Evolutionary conservation across 2,888 invertebrate species (phyloP).

Genomic region (Herminia tarsipennalis): DNA sequence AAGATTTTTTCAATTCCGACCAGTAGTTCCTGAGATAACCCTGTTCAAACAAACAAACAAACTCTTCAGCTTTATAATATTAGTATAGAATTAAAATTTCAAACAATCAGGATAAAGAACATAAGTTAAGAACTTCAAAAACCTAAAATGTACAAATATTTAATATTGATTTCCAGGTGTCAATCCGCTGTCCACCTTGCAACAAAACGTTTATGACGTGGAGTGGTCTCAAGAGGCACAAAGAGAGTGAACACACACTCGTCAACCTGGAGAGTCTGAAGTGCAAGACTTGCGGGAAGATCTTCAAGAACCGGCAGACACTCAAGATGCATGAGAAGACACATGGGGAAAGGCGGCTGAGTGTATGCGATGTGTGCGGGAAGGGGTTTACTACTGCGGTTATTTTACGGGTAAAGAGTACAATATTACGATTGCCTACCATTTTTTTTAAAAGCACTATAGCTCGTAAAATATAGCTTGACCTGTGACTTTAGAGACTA

Average conservation of each 20-base stretch:
- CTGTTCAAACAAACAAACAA: no score
- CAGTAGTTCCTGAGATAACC: no score
- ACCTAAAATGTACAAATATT: no score
- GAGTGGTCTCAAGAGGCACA: conserved; percentile 69
- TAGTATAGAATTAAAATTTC: no score
- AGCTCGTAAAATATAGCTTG: no score
- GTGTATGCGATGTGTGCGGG: conserved; percentile 76
- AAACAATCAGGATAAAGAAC: no score
- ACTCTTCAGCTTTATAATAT: no score
- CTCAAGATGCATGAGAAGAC: conserved; percentile 63
- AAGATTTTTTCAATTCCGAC: no score
- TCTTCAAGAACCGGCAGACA: conserved; percentile 65
- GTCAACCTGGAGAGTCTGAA: conserved; percentile 59
- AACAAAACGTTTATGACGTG: conserved; percentile 71
- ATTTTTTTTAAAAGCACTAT: no score
- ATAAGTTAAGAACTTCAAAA: no score
- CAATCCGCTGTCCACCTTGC: conserved; percentile 65
- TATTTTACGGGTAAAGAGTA: conserved; percentile 58
- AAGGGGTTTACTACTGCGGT: conserved; percentile 62
- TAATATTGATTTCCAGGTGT: conserved; percentile 40
- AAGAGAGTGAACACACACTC: conserved; percentile 62
- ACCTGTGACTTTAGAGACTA: no score
- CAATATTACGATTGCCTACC: no score
- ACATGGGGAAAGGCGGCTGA: conserved; percentile 58
- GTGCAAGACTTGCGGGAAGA: conserved; percentile 70